Percentiles rank a stretch among this genome's conserved stretches.
phyloP scores from a whole-genome alignment of 1,140 invertebrate genomes.

The Armadillidium nasatum region DNA sequence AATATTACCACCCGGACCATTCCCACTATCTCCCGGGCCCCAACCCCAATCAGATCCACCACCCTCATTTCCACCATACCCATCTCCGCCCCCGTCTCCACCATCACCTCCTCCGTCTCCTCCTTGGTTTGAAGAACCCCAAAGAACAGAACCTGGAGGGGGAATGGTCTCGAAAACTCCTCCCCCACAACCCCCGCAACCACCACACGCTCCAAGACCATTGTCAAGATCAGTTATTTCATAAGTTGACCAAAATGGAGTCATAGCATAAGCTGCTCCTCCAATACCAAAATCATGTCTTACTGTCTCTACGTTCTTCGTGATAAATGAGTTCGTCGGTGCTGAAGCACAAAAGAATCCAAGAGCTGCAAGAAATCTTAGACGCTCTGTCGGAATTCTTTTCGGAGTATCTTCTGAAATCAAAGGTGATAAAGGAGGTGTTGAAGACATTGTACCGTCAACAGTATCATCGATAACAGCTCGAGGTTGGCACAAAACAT shows the following conservation, averaged over 20 bases:
- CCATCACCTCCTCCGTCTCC: not conserved
- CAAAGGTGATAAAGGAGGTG: not conserved
- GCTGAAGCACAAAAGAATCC: conserved; percentile 27
- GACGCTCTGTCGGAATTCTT: conserved; percentile 21
- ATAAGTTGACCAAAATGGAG: not conserved
- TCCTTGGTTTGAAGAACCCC: conserved; percentile 13
- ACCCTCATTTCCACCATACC: not conserved
- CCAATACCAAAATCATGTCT: not conserved
- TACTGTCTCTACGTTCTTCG: not conserved
- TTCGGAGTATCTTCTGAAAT: conserved; percentile 1
- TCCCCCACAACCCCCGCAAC: conserved; percentile 26
- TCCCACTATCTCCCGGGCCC: no score
- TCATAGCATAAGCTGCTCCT: not conserved
- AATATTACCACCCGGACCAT: not conserved
- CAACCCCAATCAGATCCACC: not conserved
- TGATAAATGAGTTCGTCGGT: conserved; percentile 20
- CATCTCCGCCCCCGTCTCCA: not conserved
- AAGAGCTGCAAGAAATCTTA: conserved; percentile 15
- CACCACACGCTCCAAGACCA: conserved; percentile 23
- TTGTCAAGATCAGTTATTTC: not conserved
- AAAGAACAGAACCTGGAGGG: not conserved
- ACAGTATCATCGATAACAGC: not conserved
- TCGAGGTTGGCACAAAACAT: conserved; percentile 28
- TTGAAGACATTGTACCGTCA: not conserved
- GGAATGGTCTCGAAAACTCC: conserved; percentile 13